Conservation (phyloP, 2,113 vertebrate species). For the Macroglossus sobrinus region DNA sequence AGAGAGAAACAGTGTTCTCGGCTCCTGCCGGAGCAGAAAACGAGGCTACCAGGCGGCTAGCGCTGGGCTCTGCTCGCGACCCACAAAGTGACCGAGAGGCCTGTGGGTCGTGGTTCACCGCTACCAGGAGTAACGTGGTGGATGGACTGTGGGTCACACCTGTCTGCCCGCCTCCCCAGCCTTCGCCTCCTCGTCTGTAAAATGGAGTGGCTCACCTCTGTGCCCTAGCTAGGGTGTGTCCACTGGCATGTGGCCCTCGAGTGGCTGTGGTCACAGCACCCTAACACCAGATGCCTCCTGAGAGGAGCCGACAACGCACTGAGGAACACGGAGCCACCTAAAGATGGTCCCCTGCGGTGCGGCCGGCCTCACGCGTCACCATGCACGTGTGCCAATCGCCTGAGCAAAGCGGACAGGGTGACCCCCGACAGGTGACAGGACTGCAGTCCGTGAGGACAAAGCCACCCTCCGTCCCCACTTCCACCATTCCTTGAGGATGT, state of each 20-base stretch:
- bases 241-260: fast-evolving
- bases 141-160: background rate
- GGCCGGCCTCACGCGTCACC: background rate
- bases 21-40: background rate
- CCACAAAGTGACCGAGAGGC: background rate
- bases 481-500: fast-evolving
- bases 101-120: background rate
- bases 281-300: fast-evolving
- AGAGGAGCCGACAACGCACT: background rate
- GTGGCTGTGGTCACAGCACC: background rate
- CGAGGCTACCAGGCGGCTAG: too few relatives aligned
- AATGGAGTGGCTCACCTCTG: background rate
- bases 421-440: background rate
- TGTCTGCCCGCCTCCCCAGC: background rate
- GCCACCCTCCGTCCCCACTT: fast-evolving
- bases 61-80: fast-evolving
- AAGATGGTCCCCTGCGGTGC: fast-evolving
- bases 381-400: fast-evolving
- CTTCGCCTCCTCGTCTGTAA: background rate
- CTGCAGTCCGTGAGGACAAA: fast-evolving
- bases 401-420: background rate
- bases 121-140: background rate
- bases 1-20: fast-evolving
- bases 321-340: fast-evolving
- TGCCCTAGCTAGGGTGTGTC: fast-evolving